These are phyloP conservation scores for Zophobas morio DNA, from an alignment of 1,140 invertebrate genomes.

Conservation along the genomic window DNA sequence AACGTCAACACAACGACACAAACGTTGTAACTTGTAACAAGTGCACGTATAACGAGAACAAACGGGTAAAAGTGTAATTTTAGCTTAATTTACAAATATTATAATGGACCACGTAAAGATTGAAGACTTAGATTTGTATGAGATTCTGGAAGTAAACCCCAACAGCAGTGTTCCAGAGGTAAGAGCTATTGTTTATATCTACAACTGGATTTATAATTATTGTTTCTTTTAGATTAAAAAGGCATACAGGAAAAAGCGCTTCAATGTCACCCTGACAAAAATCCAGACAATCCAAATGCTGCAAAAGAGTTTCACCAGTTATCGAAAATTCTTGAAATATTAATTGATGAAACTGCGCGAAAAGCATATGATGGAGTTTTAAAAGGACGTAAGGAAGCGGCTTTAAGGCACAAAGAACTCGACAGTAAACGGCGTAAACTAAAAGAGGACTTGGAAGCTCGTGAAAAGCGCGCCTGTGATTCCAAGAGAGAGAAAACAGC, in stretches of 20 bases:
- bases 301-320: slow-evolving; percentile 88
- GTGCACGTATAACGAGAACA: too few species aligned
- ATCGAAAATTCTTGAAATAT: slow-evolving; percentile 88
- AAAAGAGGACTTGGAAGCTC: slow-evolving; percentile 89
- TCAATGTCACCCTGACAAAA: slow-evolving; percentile 96
- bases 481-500: slow-evolving; percentile 70
- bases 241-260: slow-evolving; percentile 93
- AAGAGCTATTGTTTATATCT: slow-evolving; percentile 59
- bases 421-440: slow-evolving; percentile 90
- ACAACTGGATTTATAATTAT: slow-evolving; percentile 39
- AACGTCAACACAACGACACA: too few species aligned
- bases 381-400: slow-evolving; percentile 86
- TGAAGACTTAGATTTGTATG: slow-evolving; percentile 84
- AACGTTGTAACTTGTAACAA: too few species aligned
- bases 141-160: slow-evolving; percentile 78
- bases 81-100: background rate
- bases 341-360: slow-evolving; percentile 84
- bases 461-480: slow-evolving; percentile 77
- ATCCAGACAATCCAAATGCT: slow-evolving; percentile 93
- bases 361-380: slow-evolving; percentile 91
- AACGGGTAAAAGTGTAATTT: background rate
- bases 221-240: slow-evolving; percentile 83
- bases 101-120: slow-evolving; percentile 68
- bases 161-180: slow-evolving; percentile 81
- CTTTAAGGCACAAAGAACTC: slow-evolving; percentile 80